Base-by-base conservation (phyloP, 2,113 vertebrate genomes). In the Trochalopteron elliotii region DNA sequence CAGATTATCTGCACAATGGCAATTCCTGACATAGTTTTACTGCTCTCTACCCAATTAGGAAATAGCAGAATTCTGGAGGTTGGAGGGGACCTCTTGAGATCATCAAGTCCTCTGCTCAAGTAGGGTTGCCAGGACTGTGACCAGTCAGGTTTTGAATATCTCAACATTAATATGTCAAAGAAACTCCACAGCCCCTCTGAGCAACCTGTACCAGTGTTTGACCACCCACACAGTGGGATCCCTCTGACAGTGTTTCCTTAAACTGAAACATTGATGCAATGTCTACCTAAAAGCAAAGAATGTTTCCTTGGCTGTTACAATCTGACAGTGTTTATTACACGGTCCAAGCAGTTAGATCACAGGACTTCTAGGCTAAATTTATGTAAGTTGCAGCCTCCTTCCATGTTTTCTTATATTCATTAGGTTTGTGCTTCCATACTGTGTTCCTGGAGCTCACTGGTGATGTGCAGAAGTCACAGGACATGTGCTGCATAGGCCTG, bases 401-500 rank as follows among this genome's bases (percentile, higher is more conserved):
- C 33, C 37, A 5, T 39, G 5, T 88, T 64, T 67, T 79, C 35
- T 60, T 64, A 2, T 2, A 15, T 72, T 25, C 1, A 1, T 52
- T 47, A 49, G 24, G 17, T 72, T 86, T 89, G 11, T 69, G 7
- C 71, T 91, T 89, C 77, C 59, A 9, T 50, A 7, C 37, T 56
- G n/a, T n/a, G 9, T 69, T 90, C 59, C 50, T 77, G 40, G 59
- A 94, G 49, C 63, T 90, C 13, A 3, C 30, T 83, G 44, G 15
- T 92, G 31, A 47, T 9, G 5, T 67, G 50, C 31, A 45, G 68
- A 12, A 92, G 45, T 67, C 60, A 21, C 31, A 70, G 45, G 85
- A 67, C 8, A 7, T 0, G 0, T 25, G 30, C 45, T 77, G 21
- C 40, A 2, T 44, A 27, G 55, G 18, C 23, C 42, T 82, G 39